Conservation (phyloP, 2,888 invertebrate species). For the Tenthredo livida region DNA sequence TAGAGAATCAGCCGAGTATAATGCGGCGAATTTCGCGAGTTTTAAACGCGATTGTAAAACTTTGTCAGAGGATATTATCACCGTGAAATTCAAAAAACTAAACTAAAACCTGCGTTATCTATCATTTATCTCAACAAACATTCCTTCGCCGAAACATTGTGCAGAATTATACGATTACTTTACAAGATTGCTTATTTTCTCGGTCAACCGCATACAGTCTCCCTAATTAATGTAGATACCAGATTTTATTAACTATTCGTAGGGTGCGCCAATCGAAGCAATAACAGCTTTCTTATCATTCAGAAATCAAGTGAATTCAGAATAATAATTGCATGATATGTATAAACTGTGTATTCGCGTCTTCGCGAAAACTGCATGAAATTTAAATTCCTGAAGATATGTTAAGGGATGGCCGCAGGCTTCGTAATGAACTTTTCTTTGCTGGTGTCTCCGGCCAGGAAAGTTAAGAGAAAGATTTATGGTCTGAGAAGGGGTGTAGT, state of each 20-base stretch:
- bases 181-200: not conserved
- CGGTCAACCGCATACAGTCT: not conserved
- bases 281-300: not conserved
- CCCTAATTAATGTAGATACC: not conserved
- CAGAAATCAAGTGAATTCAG: not conserved
- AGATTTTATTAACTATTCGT: not conserved
- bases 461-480: conserved; percentile 25
- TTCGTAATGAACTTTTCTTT: conserved; percentile 10
- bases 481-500: conserved; percentile 12
- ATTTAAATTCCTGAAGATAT: not conserved
- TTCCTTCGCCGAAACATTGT: not conserved
- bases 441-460: not conserved
- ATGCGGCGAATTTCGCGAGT: not conserved
- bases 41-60: not conserved
- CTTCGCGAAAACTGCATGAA: not conserved
- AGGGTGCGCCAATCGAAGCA: not conserved
- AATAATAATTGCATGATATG: not conserved
- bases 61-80: not conserved
- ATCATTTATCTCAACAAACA: not conserved
- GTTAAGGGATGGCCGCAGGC: not conserved
- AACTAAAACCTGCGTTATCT: conserved; percentile 2
- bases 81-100: not conserved
- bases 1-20: conserved; percentile 11
- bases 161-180: not conserved
- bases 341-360: no score